Conservation (phyloP, 2,113 vertebrate species). For the Paradoxurus hermaphroditus region DNA sequence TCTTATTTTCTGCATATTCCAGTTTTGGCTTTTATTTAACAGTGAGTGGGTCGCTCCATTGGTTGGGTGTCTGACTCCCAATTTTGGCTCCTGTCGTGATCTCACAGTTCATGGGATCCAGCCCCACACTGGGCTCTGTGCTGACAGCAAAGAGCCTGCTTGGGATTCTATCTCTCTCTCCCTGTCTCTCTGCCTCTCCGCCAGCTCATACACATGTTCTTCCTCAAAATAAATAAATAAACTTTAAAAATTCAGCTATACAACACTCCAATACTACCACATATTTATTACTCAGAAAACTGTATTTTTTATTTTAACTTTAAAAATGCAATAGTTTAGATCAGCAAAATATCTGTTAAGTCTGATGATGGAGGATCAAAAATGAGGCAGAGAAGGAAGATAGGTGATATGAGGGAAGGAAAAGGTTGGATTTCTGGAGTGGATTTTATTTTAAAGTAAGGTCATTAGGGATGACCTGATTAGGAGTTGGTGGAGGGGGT, state of each 20-base stretch:
- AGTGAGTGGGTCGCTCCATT: too few species aligned
- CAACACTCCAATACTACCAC: constrained; percentile 80
- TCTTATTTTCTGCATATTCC: constrained; percentile 85
- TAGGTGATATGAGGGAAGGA: background rate
- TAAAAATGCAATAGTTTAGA: background rate
- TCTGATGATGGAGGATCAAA: background rate
- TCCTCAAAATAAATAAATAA: too few species aligned
- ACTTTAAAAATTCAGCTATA: constrained; percentile 73
- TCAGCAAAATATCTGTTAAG: background rate
- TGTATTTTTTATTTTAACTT: constrained; percentile 65
- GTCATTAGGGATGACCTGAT: background rate
- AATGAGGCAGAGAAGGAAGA: background rate
- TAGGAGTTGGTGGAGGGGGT: background rate
- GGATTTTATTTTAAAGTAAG: background rate
- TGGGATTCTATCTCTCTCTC: background rate
- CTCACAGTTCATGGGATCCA: too few species aligned
- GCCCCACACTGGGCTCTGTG: too few species aligned
- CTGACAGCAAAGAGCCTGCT: too few species aligned
- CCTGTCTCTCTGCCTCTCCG: too few species aligned
- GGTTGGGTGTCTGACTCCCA: too few species aligned
- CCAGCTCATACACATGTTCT: too few species aligned
- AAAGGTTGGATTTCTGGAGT: background rate
- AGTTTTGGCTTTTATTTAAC: constrained; percentile 82
- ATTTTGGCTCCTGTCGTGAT: too few species aligned
- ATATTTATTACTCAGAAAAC: constrained; percentile 80